Evolutionary conservation across 2,888 invertebrate species (phyloP).

Genomic region (Eupeodes latifasciatus): DNA sequence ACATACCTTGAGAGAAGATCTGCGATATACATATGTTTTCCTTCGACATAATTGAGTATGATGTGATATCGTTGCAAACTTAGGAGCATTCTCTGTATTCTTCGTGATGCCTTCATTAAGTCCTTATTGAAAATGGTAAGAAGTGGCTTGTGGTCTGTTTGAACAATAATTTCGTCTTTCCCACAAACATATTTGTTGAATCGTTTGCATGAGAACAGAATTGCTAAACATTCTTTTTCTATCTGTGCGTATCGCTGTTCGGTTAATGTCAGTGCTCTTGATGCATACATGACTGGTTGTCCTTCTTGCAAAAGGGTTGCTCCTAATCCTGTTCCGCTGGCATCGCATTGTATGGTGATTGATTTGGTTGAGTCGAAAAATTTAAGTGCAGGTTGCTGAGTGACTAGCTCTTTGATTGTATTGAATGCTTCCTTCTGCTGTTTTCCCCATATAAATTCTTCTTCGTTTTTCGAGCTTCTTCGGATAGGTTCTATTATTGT

Average conservation of each 20-base stretch:
- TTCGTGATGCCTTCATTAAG: no score
- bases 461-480: conserved; percentile 4
- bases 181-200: conserved; percentile 16
- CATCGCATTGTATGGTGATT: conserved; percentile 4
- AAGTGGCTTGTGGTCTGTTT: conserved; percentile 1
- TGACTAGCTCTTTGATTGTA: not conserved
- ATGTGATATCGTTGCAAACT: conserved; percentile 11
- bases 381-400: not conserved
- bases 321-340: conserved; percentile 21
- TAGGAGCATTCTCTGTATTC: no score
- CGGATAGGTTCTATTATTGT: conserved; percentile 16
- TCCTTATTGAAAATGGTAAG: not conserved
- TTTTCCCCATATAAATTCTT: not conserved
- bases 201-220: conserved; percentile 16
- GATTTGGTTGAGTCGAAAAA: conserved; percentile 21
- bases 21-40: conserved; percentile 26
- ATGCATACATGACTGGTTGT: conserved; percentile 35
- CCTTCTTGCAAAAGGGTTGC: conserved; percentile 35
- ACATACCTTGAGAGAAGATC: conserved; percentile 13
- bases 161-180: not conserved
- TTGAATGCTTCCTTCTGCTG: conserved; percentile 10
- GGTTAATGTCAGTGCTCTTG: not conserved
- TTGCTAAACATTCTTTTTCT: conserved; percentile 36
- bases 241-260: conserved; percentile 31
- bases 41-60: not conserved